Conservation (phyloP, 1,140 invertebrate genomes). For the Ectropis grisescens region DNA sequence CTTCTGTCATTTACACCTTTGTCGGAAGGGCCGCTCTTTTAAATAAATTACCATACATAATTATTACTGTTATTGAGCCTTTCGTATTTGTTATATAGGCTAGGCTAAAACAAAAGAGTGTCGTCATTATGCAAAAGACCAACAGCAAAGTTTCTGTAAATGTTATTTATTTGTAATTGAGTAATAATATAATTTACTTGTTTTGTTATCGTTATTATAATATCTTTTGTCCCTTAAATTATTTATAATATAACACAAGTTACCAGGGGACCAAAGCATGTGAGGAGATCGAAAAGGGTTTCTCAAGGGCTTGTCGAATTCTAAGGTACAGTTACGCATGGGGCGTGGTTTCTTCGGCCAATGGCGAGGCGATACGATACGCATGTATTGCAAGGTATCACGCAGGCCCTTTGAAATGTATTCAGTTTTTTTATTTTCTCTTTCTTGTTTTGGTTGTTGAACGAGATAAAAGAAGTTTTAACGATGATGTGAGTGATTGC, state of each 20-base stretch:
- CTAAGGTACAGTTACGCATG: constrained; percentile 58
- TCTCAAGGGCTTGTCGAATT: constrained; percentile 47
- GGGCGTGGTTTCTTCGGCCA: constrained; percentile 54
- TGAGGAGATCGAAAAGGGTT: constrained; percentile 50
- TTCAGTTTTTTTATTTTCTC: constrained; percentile 8
- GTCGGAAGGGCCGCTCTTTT: constrained; percentile 8
- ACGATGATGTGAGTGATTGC: neutral
- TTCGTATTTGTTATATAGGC: constrained; percentile 1
- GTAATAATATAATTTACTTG: constrained; percentile 26
- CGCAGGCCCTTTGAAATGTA: constrained; percentile 30
- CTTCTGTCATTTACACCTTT: constrained; percentile 48
- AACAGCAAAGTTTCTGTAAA: too few species aligned
- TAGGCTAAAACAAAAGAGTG: too few species aligned
- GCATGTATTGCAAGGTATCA: constrained; percentile 49
- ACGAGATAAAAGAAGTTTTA: neutral
- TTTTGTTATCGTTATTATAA: too few species aligned
- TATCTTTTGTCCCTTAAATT: constrained; percentile 67
- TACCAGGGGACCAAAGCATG: constrained; percentile 47
- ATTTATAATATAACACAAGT: constrained; percentile 68
- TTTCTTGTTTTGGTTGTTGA: constrained; percentile 2
- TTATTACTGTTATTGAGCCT: constrained; percentile 23
- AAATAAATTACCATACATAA: constrained; percentile 27
- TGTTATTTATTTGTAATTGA: constrained; percentile 18
- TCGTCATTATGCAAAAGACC: too few species aligned
- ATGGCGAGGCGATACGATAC: constrained; percentile 34